Percentiles rank a stretch among this genome's conserved stretches.
Conservation (phyloP, 2,113 vertebrate species). For the Perognathus longimembris region DNA sequence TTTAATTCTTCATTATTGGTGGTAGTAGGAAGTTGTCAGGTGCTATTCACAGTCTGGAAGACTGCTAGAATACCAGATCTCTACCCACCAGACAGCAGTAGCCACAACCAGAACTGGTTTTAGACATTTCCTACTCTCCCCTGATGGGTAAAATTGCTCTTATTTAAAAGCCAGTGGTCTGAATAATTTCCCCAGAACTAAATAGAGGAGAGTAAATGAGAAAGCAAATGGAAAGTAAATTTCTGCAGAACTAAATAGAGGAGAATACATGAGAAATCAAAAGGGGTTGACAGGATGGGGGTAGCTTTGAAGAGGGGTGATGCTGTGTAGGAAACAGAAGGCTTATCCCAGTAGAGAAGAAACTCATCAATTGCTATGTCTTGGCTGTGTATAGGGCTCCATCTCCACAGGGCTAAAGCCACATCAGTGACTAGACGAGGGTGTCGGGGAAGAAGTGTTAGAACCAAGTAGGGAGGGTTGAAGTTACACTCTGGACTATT, state of each 20-base stretch:
- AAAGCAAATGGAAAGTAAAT: background rate
- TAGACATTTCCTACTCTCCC: background rate
- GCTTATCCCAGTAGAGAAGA: background rate
- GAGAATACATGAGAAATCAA: background rate
- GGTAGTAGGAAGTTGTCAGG: too few species aligned
- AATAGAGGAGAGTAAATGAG: background rate
- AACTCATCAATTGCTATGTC: background rate
- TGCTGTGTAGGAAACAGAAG: rapidly evolving
- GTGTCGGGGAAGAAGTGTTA: background rate
- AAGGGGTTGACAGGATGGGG: background rate
- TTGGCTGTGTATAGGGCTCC: rapidly evolving
- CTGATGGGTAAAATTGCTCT: background rate
- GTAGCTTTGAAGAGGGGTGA: background rate
- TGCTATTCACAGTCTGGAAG: rapidly evolving
- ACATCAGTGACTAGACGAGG: background rate
- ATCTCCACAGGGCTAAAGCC: background rate
- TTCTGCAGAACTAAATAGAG: background rate
- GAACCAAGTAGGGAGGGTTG: background rate
- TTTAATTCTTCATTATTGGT: background rate
- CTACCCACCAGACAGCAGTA: background rate
- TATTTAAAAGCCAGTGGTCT: constrained; percentile 37
- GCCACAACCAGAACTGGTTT: constrained; percentile 23
- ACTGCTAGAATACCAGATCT: background rate
- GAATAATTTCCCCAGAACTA: background rate
- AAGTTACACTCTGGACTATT: background rate